Evolutionary conservation across 2,113 vertebrate genomes (phyloP).

Genomic region (Pollachius pollachius): DNA sequence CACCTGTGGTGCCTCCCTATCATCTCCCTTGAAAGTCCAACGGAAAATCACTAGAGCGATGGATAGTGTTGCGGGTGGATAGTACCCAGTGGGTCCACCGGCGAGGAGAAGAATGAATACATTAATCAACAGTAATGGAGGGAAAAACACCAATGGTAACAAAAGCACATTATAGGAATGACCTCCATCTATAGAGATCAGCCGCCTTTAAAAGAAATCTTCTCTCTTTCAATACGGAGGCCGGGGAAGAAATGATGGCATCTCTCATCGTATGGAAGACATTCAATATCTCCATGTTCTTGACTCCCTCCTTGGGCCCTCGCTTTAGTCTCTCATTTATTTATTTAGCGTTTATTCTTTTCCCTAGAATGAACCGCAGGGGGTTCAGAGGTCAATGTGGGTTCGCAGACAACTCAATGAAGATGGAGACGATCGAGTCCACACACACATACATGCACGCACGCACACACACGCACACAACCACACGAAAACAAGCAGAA

Average conservation of each 20-base stretch:
- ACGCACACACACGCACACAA: not conserved
- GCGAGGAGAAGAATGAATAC: not conserved
- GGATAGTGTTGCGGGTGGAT: no score
- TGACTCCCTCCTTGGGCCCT: not conserved
- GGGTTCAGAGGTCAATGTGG: conserved; percentile 10
- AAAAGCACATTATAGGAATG: not conserved
- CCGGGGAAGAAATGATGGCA: not conserved
- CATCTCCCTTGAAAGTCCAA: no score
- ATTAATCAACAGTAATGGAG: not conserved
- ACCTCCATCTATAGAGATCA: conserved; percentile 10
- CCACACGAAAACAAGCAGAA: no score
- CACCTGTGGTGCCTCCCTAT: no score
- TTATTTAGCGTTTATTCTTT: no score
- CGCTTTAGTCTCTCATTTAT: no score
- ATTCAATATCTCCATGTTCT: conserved; percentile 35
- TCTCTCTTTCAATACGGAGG: conserved; percentile 8
- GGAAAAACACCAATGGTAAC: not conserved
- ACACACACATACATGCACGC: not conserved
- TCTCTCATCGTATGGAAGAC: conserved; percentile 5
- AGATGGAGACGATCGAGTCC: not conserved
- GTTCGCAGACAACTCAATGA: conserved; percentile 1
- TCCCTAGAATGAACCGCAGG: conserved; percentile 18
- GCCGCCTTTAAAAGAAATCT: conserved; percentile 4
- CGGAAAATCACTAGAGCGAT: no score
- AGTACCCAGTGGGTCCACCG: no score